A percentile compares a stretch with the other conserved stretches of the same genome.
Conservation (phyloP, 2,888 invertebrate species). For the Leucophenga montana region DNA sequence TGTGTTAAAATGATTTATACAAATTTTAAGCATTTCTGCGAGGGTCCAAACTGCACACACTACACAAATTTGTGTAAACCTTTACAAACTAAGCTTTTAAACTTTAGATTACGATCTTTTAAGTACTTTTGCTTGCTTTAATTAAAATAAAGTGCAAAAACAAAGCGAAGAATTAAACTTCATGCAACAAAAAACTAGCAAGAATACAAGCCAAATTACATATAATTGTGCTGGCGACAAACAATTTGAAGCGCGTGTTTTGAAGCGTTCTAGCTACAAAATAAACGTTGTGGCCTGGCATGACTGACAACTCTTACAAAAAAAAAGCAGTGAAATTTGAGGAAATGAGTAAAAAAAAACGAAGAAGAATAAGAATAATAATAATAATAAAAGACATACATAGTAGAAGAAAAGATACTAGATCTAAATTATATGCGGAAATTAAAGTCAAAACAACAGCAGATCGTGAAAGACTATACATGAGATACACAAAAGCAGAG, state of each 20-base stretch:
- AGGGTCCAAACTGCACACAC: no score
- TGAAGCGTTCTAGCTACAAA: neutral
- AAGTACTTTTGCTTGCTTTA: constrained; percentile 9
- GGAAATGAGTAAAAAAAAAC: constrained; percentile 17
- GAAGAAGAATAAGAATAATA: neutral
- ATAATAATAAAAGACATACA: constrained; percentile 3
- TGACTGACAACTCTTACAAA: neutral
- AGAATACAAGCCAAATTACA: constrained; percentile 36
- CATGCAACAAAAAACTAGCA: constrained; percentile 4
- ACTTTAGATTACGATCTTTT: neutral
- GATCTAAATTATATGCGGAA: constrained; percentile 44
- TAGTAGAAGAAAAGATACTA: constrained; percentile 29
- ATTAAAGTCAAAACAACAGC: constrained; percentile 22
- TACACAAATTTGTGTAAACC: no score
- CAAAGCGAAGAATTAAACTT: constrained; percentile 21
- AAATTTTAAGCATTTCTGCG: no score
- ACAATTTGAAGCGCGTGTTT: no score
- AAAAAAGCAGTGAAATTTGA: neutral
- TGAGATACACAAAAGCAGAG: neutral
- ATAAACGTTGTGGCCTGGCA: neutral
- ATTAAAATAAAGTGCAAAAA: constrained; percentile 13
- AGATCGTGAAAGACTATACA: neutral
- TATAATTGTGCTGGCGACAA: constrained; percentile 40
- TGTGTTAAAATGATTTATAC: no score
- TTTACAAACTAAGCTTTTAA: neutral